Evolutionary conservation across 2,113 vertebrate genomes (phyloP), one percentile per base, ranked within the genome.

Genomic region (Synchiropus splendidus): DNA sequence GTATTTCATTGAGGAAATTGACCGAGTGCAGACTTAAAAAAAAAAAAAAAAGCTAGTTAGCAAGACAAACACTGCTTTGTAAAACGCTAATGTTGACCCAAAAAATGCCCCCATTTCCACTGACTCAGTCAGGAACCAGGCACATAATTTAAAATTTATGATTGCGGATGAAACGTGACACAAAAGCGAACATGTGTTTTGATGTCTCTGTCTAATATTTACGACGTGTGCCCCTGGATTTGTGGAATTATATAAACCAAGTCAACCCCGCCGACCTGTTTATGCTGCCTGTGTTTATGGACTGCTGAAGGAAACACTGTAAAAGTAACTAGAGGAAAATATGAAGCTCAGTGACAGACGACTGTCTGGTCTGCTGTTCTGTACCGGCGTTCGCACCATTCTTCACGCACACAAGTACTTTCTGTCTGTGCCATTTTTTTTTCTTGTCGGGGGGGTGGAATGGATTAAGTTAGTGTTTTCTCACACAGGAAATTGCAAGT

Each of bases 401-500:
- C 3, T 31, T 15, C 21, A 14, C 2, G n/a, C n/a, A n/a, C 6
- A 68, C 40, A 47, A 59, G 64, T 45, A 47, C 21, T 59, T 70
- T 64, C 56, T 61, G 51, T 54, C 42, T 16, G 4, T 50, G 17
- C 27, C 34, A 51, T 36, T n/a, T n/a, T n/a, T n/a, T n/a, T n/a
- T 27, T 27, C 21, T 8, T 5, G 21, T 27, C 21, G 21, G 21
- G 21, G 21, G 21, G 4, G 4, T 27, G 21, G 46, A 30, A 49
- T 65, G 69, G 69, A 73, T 77, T 58, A 64, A 74, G 45, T 71
- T 53, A 54, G 62, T 49, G 64, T 54, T 72, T 72, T 72, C 56
- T 75, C 62, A 54, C 77, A 71, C 79, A 82, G 79, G 77, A 82
- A 80, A 78, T 82, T 80, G 67, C 61, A 39, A 32, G 71, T 75